These are phyloP conservation scores for Trissolcus basalis DNA, from an alignment of 1,140 invertebrate genomes.

Conservation along the genomic window DNA sequence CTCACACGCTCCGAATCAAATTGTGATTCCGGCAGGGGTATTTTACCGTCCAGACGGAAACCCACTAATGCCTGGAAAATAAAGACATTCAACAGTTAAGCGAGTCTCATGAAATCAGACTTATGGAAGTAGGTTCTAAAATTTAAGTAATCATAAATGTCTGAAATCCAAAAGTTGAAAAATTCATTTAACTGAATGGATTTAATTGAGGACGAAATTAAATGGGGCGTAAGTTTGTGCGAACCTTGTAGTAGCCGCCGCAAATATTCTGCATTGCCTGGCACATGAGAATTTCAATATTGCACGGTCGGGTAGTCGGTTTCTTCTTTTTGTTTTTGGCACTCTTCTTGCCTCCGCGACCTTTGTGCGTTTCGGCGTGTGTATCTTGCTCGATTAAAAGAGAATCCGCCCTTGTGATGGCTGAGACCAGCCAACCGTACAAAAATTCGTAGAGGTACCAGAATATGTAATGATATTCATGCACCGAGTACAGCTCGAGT, in stretches of 20 bases:
- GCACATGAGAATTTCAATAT: constrained; percentile 88
- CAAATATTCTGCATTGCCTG: constrained; percentile 95
- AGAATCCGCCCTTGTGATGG: constrained; percentile 90
- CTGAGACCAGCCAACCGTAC: constrained; percentile 94
- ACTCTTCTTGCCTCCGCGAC: constrained; percentile 77
- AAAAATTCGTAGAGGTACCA: constrained; percentile 98
- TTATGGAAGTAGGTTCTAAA: too few species aligned
- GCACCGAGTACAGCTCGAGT: constrained; percentile 95
- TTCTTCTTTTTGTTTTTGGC: constrained; percentile 83
- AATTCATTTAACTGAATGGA: too few species aligned
- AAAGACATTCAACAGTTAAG: neutral
- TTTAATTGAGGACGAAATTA: constrained; percentile 24
- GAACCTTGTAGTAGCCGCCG: constrained; percentile 95
- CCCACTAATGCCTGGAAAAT: constrained; percentile 82
- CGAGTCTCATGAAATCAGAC: too few species aligned
- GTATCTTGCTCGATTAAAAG: constrained; percentile 88
- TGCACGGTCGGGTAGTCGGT: constrained; percentile 83
- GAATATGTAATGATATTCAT: constrained; percentile 97
- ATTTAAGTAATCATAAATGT: too few species aligned
- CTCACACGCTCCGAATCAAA: constrained; percentile 96
- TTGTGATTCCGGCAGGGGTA: constrained; percentile 86
- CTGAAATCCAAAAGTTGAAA: too few species aligned
- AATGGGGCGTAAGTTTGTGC: too few species aligned
- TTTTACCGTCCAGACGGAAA: constrained; percentile 83
- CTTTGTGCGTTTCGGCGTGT: constrained; percentile 75